Evolutionary conservation across 2,797 vertebrate species (phyloP), one percentile per base, ranked within the genome.

Genomic region (Strix occidentalis): DNA sequence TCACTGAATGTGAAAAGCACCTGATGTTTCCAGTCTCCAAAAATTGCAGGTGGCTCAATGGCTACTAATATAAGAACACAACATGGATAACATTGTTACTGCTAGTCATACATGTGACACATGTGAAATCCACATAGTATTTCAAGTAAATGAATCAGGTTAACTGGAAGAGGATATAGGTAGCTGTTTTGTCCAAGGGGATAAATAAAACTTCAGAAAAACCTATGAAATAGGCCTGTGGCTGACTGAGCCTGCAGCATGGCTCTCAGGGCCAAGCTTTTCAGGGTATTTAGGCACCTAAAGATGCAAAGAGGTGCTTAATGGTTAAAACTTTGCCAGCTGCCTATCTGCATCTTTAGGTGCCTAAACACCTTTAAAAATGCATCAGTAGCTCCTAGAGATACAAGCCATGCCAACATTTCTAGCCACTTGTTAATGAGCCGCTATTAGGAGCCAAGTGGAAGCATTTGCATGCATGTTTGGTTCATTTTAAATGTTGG

Each of bases 361-460:
- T 79, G 24, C 50, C 57, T 93, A 76, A 93, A 90, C 31, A 82
- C n/a, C 79, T 84, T 89, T 70, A 58, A 78, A 95, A 92, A 89
- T 63, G n/a, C n/a, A 57, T 58, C 35, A 13, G 3, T 35, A 86
- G 6, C 33, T 95, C 58, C 58, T 72, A 60, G n/a, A 41, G 17
- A 56, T 72, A 53, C 8, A 77, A 90, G 4, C 10, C 31, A 66
- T 48, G 70, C 65, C 85, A 94, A 18, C 14, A 45, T 87, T 90
- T 82, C 19, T 21, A 74, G 13, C 28, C 21, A 31, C 45, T 80
- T 90, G 25, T 53, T 89, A 84, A 87, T 66, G 37, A 95, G 13
- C 23, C 39, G 66, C 54, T 8, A 33, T 37, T 70, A 76, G 39
- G 16, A 92, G 81, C 51, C 92, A 95, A 86, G n/a, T 72, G 60